phyloP scores from a whole-genome alignment of 2,888 invertebrate genomes.

The Nycteola revayana region DNA sequence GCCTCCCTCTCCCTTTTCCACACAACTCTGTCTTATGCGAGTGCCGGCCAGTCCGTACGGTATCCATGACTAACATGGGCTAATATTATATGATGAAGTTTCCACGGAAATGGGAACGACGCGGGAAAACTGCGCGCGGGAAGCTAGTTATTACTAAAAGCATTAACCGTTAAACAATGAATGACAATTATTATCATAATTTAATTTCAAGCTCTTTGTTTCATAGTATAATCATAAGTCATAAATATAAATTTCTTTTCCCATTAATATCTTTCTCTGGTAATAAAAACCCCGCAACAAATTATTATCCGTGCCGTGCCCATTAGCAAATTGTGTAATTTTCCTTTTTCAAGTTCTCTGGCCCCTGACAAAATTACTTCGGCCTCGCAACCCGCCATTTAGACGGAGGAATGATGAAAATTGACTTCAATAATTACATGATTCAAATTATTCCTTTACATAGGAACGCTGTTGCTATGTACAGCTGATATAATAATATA shows the following conservation, averaged over 20 bases:
- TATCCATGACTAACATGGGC: no score
- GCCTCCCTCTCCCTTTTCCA: no score
- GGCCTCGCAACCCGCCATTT: constrained; percentile 67
- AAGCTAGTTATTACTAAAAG: background rate
- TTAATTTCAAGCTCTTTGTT: background rate
- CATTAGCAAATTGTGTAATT: constrained; percentile 79
- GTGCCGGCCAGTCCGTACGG: no score
- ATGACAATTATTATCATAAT: background rate
- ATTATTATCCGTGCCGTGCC: constrained; percentile 63
- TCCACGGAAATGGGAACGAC: no score
- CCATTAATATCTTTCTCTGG: constrained; percentile 53
- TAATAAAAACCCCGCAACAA: constrained; percentile 63
- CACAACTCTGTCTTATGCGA: no score
- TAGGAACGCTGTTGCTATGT: constrained; percentile 27
- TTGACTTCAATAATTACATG: constrained; percentile 60
- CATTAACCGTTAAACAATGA: no score
- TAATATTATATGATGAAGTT: no score
- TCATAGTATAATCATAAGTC: constrained; percentile 25
- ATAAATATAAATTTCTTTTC: constrained; percentile 46
- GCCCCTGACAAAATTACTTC: constrained; percentile 69
- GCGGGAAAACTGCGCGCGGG: no score
- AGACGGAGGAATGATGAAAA: constrained; percentile 67
- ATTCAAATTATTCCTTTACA: constrained; percentile 51
- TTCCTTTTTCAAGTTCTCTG: constrained; percentile 74
- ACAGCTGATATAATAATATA: no score